Conservation (phyloP, 2,888 invertebrate genomes). For the Drosophila monieri region DNA sequence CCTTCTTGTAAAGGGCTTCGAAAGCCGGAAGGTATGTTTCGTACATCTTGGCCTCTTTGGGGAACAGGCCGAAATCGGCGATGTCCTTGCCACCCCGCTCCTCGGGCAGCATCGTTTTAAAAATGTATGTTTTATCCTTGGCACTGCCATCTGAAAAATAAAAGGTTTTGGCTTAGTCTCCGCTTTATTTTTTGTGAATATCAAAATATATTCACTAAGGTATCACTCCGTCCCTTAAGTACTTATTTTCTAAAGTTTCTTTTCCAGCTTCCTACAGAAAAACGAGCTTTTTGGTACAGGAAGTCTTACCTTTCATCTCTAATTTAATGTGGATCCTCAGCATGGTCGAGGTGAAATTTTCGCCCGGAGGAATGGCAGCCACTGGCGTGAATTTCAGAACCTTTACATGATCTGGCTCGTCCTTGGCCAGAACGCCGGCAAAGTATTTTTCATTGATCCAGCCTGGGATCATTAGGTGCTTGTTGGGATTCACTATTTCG, state of each 20-base stretch:
- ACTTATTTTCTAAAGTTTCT: neutral
- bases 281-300: neutral
- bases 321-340: constrained; percentile 73
- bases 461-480: constrained; percentile 63
- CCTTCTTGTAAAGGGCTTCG: constrained; percentile 71
- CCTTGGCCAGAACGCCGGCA: constrained; percentile 58
- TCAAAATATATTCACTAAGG: too few species aligned
- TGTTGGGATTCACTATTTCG: constrained; percentile 70
- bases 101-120: constrained; percentile 72
- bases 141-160: constrained; percentile 56
- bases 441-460: constrained; percentile 77
- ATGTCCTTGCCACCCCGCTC: constrained; percentile 66
- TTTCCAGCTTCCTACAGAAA: neutral
- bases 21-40: constrained; percentile 73
- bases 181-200: too few species aligned
- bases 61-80: constrained; percentile 64
- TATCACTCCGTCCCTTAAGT: too few species aligned
- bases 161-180: neutral
- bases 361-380: constrained; percentile 78
- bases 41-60: constrained; percentile 81
- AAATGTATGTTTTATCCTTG: constrained; percentile 67
- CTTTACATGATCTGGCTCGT: constrained; percentile 61
- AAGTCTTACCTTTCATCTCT: constrained; percentile 63
- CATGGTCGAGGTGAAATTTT: constrained; percentile 81
- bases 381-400: constrained; percentile 66